These are phyloP conservation scores for Corythornis madagascariensis DNA, from an alignment of 2,113 vertebrate species.

Conservation along the genomic window DNA sequence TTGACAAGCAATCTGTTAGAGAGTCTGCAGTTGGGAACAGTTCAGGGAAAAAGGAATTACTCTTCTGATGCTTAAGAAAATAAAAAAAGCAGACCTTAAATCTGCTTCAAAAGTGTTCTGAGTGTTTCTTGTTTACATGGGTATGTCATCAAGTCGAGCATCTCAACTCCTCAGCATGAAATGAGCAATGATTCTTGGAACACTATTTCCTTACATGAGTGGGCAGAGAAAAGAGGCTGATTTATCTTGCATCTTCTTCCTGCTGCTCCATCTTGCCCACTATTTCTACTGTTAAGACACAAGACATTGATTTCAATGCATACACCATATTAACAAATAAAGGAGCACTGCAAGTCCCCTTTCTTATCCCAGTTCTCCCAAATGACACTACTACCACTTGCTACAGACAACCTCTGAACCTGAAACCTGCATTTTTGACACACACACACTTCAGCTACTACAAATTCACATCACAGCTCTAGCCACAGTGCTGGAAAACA, in stretches of 20 bases:
- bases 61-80: not conserved
- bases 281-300: not conserved
- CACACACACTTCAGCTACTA: not conserved
- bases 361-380: not conserved
- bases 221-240: not conserved
- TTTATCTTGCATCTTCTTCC: not conserved
- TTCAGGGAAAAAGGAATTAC: not conserved
- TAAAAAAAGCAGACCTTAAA: not conserved
- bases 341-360: not conserved
- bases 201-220: not conserved
- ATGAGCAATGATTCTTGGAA: not conserved
- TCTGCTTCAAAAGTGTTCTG: not conserved
- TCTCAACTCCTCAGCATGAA: not conserved
- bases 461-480: not conserved
- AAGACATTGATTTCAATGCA: not conserved
- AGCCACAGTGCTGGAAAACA: not conserved
- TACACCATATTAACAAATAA: not conserved
- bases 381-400: not conserved
- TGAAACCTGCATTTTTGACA: not conserved
- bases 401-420: not conserved
- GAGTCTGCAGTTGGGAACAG: not conserved
- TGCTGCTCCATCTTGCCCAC: not conserved
- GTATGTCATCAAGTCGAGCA: not conserved
- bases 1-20: not conserved
- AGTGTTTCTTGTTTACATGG: not conserved